These are phyloP conservation scores for Marasmarcha lunaedactyla DNA, from an alignment of 2,888 invertebrate species.

Conservation along the genomic window DNA sequence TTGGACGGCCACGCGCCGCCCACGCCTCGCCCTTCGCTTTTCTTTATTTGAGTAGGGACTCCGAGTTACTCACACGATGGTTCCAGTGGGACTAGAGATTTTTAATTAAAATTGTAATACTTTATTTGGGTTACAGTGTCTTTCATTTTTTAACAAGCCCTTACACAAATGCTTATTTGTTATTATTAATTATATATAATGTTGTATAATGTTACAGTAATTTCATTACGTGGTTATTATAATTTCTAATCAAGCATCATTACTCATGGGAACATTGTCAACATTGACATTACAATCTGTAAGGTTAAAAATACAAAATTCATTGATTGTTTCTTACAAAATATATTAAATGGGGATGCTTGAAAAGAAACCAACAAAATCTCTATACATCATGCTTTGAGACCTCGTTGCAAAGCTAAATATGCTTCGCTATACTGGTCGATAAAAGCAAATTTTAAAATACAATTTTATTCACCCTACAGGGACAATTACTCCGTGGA, in stretches of 20 bases:
- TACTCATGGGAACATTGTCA: constrained; percentile 24
- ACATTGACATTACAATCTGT: constrained; percentile 8
- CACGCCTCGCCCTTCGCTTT: constrained; percentile 19
- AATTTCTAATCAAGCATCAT: constrained; percentile 60
- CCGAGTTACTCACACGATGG: constrained; percentile 57
- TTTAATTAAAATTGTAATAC: constrained; percentile 71
- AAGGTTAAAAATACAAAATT: not conserved
- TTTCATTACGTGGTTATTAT: constrained; percentile 68
- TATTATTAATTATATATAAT: constrained; percentile 51
- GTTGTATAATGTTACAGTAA: constrained; percentile 69
- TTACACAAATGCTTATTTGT: constrained; percentile 73
- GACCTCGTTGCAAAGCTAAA: constrained; percentile 58
- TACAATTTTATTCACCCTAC: constrained; percentile 51
- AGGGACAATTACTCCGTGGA: constrained; percentile 61
- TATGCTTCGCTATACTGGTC: constrained; percentile 50
- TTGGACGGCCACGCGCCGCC: constrained; percentile 24
- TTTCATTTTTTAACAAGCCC: constrained; percentile 71
- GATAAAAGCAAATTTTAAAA: constrained; percentile 55
- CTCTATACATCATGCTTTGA: constrained; percentile 65
- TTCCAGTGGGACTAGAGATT: constrained; percentile 78
- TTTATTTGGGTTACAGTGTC: constrained; percentile 74
- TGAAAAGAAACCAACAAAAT: constrained; percentile 63
- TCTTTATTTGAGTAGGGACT: constrained; percentile 29
- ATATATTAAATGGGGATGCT: constrained; percentile 34
- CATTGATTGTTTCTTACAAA: not conserved